Percentiles rank a stretch among this genome's conserved stretches.
Evolutionary conservation across 2,113 vertebrate genomes (phyloP).

Genomic region (Pao palembangensis): DNA sequence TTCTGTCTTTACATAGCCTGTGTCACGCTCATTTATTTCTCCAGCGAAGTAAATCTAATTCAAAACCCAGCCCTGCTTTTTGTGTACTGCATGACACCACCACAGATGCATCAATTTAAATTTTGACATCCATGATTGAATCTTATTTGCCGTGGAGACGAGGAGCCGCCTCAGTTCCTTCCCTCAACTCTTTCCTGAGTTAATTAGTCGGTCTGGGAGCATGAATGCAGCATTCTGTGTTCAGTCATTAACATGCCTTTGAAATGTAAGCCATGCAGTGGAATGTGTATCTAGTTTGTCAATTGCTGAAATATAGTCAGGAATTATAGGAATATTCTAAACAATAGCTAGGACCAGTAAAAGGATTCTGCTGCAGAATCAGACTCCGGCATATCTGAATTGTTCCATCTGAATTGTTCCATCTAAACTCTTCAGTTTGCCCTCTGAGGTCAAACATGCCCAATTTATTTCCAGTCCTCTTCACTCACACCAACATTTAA

Average conservation of each 20-base stretch:
- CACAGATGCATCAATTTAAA: slow-evolving; percentile 31
- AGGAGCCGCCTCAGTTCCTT: slow-evolving; percentile 17
- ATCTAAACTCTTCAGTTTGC: not conserved
- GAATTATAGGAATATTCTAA: not conserved
- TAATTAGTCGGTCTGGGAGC: slow-evolving; percentile 18
- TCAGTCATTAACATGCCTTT: slow-evolving; percentile 5
- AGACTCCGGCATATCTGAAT: not conserved
- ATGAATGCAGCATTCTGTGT: slow-evolving; percentile 4
- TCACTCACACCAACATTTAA: not conserved
- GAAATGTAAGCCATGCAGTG: not conserved
- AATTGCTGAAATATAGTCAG: not conserved
- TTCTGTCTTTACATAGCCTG: slow-evolving; percentile 12
- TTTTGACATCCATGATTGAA: slow-evolving; percentile 23
- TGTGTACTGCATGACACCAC: slow-evolving; percentile 10
- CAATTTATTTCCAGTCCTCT: not conserved
- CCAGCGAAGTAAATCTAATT: slow-evolving; percentile 22
- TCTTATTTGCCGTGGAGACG: slow-evolving; percentile 23
- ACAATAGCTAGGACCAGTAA: too few species aligned
- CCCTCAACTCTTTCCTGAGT: slow-evolving; percentile 3
- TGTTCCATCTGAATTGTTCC: not conserved
- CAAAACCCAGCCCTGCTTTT: slow-evolving; percentile 5
- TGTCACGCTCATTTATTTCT: slow-evolving; percentile 36
- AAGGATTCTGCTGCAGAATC: not conserved
- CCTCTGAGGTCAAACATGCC: not conserved
- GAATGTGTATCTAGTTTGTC: not conserved